Percentiles rank a stretch among this genome's conserved stretches.
phyloP scores from a whole-genome alignment of 64 coral and sea anemone species.

The Montipora cactus region DNA sequence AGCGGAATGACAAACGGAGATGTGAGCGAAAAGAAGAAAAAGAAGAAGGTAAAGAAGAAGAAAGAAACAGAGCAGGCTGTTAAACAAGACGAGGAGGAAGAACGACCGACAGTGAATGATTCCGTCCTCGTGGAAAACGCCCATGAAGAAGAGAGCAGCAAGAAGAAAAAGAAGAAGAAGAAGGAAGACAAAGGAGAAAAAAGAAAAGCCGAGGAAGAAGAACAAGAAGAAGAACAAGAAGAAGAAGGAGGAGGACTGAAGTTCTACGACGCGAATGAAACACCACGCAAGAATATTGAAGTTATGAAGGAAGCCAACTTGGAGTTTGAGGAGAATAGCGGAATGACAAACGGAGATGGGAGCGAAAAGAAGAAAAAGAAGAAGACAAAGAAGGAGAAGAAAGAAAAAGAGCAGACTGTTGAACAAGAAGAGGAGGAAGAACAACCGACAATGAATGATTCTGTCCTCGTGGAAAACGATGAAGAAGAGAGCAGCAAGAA shows the following conservation, averaged over 20 bases:
- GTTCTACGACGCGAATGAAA: constrained; percentile 92
- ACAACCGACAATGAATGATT: constrained; percentile 21
- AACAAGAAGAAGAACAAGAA: neutral
- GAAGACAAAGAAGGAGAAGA: constrained; percentile 84
- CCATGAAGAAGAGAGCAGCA: constrained; percentile 4
- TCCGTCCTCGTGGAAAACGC: constrained; percentile 28
- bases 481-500: neutral
- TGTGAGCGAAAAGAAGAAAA: constrained; percentile 75
- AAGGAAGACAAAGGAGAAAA: constrained; percentile 69
- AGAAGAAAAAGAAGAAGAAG: neutral
- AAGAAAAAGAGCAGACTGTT: constrained; percentile 6
- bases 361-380: constrained; percentile 87
- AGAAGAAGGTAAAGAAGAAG: constrained; percentile 86
- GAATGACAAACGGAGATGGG: neutral
- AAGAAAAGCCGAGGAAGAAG: constrained; percentile 45
- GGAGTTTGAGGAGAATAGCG: constrained; percentile 62
- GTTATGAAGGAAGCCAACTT: constrained; percentile 98
- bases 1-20: constrained; percentile 13
- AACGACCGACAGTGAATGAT: constrained; percentile 17
- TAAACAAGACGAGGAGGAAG: constrained; percentile 12
- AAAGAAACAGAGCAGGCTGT: constrained; percentile 20
- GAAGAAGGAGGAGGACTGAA: constrained; percentile 50
- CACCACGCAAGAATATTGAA: constrained; percentile 92
- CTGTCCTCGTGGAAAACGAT: constrained; percentile 26
- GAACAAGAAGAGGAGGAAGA: constrained; percentile 21